Base-by-base conservation (phyloP, 2,888 invertebrate species). In the Cancer borealis region DNA sequence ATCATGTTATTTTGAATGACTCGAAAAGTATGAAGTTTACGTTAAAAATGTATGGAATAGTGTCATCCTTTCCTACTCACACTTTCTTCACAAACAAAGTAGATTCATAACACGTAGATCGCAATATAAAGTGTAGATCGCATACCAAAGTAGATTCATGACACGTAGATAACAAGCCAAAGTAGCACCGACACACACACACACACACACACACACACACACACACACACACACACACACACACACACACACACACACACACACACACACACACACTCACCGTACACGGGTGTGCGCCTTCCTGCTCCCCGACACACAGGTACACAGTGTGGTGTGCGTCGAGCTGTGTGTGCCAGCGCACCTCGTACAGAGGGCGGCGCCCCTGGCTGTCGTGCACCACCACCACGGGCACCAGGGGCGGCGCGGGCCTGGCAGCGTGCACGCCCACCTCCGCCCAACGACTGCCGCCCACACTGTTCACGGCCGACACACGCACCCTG, bases 271-370 rank as follows among this genome's bases (percentile, higher is more conserved):
- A n/a, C 26, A 21, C 73, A 88, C 93, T 93, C n/a, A 93, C 93
- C 89, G 39, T 66, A 46, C 93, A 93, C 5, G 93, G 93, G 21
- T 26, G 46, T 6, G 66, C 1, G 26, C 46, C 88, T 1, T 89
- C 49, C 10, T 73, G 89, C 46, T 17, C 49, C 12, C 89, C 93
- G 6, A 49, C 79, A 17, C 93, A 93, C n/a, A 93, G 26, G 47
- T 93, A 93, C 26, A 93, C 89, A 3, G 93, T 93, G 47, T 73
- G 73, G 21, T 21, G 17, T 10, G 21, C 3, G 10, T 45, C 49
- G 89, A 26, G 21, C 21, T 47, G 46, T 3, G 17, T 26, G 5
- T 17, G 14, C 93, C 93, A 93, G 26, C 93, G 39, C 39, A 84
- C 14, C 84, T 84, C 84, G 17, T 84, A 84, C n/a, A 84, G 39